These are phyloP conservation scores for Dissostichus mawsoni DNA, from an alignment of 2,113 vertebrate genomes.

Conservation along the genomic window DNA sequence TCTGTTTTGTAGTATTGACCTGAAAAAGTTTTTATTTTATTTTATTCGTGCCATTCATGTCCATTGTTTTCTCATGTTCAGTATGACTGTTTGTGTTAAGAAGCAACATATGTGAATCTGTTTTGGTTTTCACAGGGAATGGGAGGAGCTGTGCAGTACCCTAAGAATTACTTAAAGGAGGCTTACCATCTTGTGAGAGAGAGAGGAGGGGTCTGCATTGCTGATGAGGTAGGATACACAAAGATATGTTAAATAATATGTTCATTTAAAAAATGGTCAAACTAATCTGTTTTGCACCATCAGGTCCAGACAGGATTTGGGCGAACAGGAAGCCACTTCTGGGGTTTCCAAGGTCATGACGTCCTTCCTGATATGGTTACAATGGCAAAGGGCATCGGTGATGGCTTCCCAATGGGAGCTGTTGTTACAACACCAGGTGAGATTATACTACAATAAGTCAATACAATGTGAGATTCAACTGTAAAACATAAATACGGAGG, in stretches of 20 bases:
- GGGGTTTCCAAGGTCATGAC: conserved; percentile 93
- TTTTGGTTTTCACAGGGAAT: conserved; percentile 84
- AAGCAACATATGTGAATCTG: background rate
- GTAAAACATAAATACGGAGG: background rate
- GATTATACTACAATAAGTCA: background rate
- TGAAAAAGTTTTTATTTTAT: background rate
- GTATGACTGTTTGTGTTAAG: background rate
- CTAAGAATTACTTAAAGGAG: conserved; percentile 91
- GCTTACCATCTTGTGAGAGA: conserved; percentile 88
- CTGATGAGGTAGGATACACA: conserved; percentile 89
- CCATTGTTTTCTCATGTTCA: background rate
- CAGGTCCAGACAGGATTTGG: conserved; percentile 98
- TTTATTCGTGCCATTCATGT: background rate
- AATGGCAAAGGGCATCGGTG: conserved; percentile 95
- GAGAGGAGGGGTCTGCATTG: conserved; percentile 90
- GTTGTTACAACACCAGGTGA: conserved; percentile 92
- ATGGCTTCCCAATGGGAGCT: conserved; percentile 97
- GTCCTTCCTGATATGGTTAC: conserved; percentile 95
- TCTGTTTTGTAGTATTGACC: background rate
- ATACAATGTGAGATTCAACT: too few relatives aligned
- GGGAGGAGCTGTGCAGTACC: conserved; percentile 92
- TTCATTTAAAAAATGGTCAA: background rate
- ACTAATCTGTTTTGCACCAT: background rate
- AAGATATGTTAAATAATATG: background rate
- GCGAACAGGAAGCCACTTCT: conserved; percentile 92